These are phyloP conservation scores for Diachasmimorpha longicaudata DNA, from an alignment of 1,140 invertebrate species.

Conservation along the genomic window DNA sequence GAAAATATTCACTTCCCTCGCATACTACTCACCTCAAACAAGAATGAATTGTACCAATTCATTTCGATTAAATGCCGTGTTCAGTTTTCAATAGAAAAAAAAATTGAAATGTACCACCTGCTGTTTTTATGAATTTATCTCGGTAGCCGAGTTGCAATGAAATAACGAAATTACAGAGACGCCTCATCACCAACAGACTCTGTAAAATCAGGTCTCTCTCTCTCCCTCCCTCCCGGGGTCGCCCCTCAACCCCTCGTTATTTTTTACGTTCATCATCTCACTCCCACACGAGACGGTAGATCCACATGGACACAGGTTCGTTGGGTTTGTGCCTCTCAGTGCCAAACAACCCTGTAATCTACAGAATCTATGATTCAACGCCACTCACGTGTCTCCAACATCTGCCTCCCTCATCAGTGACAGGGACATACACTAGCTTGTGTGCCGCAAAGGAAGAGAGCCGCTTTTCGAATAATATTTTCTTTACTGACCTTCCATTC, in stretches of 20 bases:
- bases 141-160: slow-evolving; percentile 27
- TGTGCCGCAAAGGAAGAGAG: not conserved
- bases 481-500: not conserved
- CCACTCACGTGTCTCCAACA: slow-evolving; percentile 47
- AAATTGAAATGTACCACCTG: not conserved
- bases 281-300: not conserved
- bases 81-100: not conserved
- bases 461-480: not conserved
- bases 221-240: not conserved
- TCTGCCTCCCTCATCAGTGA: slow-evolving; percentile 34
- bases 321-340: slow-evolving; percentile 20
- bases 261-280: not conserved
- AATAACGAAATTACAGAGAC: slow-evolving; percentile 47
- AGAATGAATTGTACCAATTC: not conserved
- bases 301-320: not conserved
- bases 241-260: not conserved
- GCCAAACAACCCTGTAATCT: slow-evolving; percentile 44
- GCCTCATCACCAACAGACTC: slow-evolving; percentile 43
- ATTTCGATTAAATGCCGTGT: not conserved
- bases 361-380: slow-evolving; percentile 51
- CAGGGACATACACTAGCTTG: slow-evolving; percentile 29
- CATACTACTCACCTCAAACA: not conserved
- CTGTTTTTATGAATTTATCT: slow-evolving; percentile 12
- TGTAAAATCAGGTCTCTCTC: slow-evolving; percentile 36
- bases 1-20: not conserved